Percentiles rank a stretch among this genome's conserved stretches.
These are phyloP conservation scores for Pollenia labialis DNA, from an alignment of 2,888 invertebrate genomes.

Conservation along the genomic window DNA sequence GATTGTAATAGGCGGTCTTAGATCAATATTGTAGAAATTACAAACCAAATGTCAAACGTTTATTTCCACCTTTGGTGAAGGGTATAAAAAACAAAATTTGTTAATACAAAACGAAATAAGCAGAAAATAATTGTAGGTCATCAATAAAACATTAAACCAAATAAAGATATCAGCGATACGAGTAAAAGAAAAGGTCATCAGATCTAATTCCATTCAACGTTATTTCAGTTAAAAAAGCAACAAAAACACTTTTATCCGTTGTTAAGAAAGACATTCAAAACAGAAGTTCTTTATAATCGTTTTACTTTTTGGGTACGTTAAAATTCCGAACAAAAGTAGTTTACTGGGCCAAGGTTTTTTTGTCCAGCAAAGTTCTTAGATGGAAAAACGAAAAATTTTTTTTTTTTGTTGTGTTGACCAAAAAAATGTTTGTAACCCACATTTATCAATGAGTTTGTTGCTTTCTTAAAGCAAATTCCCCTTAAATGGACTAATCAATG, in stretches of 20 bases:
- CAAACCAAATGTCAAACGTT: too few relatives aligned
- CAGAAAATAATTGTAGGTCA: background rate
- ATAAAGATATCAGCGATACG: background rate
- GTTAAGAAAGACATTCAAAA: background rate
- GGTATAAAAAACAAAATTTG: too few relatives aligned
- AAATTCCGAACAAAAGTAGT: conserved; percentile 45
- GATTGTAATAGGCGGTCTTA: too few relatives aligned
- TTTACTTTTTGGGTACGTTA: conserved; percentile 2
- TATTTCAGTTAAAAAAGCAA: background rate
- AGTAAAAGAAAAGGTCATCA: background rate
- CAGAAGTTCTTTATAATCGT: background rate
- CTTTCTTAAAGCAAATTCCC: conserved; percentile 41
- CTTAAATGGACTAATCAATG: conserved; percentile 44
- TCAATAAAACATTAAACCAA: background rate
- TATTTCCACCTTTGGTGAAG: too few relatives aligned
- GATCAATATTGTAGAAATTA: too few relatives aligned
- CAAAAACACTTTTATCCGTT: background rate
- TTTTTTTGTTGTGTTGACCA: conserved; percentile 20
- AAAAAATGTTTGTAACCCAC: conserved; percentile 53
- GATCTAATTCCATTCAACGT: background rate
- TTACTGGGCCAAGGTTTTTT: conserved; percentile 68
- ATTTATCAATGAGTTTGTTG: conserved; percentile 43
- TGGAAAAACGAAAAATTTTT: conserved; percentile 19
- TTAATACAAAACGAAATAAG: too few relatives aligned
- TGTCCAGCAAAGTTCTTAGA: background rate